phyloP scores from a whole-genome alignment of 1,140 invertebrate genomes.

The Trichonephila inaurata region DNA sequence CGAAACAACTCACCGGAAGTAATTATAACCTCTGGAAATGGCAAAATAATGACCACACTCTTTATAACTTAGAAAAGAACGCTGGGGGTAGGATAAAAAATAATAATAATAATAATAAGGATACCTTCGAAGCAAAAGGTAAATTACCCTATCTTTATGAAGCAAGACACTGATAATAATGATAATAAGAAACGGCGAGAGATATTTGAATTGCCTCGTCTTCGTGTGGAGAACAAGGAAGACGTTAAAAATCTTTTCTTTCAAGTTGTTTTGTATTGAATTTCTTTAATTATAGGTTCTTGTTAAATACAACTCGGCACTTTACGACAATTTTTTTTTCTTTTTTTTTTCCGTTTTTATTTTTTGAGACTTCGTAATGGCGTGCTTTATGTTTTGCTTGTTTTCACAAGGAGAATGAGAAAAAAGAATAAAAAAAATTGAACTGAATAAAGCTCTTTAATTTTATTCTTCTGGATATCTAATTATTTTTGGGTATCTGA shows the following conservation, averaged over 20 bases:
- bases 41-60: conserved; percentile 65
- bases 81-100: conserved; percentile 18
- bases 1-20: conserved; percentile 71
- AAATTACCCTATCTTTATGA: conserved; percentile 54
- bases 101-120: neutral
- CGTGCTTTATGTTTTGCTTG: conserved; percentile 47
- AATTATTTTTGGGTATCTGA: neutral
- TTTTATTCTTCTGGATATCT: neutral
- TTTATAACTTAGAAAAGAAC: conserved; percentile 37
- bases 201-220: conserved; percentile 30
- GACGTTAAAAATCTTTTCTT: conserved; percentile 31
- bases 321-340: neutral
- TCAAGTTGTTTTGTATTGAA: conserved; percentile 61
- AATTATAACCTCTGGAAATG: conserved; percentile 73
- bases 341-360: neutral
- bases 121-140: conserved; percentile 34
- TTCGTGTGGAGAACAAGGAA: neutral
- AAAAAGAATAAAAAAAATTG: neutral
- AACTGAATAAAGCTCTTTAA: conserved; percentile 9
- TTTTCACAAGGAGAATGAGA: neutral
- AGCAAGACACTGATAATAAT: conserved; percentile 35
- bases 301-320: conserved; percentile 55
- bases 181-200: conserved; percentile 61
- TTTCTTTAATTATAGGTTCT: conserved; percentile 69
- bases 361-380: conserved; percentile 43